Conservation (phyloP, 2,888 invertebrate species). For the Campoletis raptor region DNA sequence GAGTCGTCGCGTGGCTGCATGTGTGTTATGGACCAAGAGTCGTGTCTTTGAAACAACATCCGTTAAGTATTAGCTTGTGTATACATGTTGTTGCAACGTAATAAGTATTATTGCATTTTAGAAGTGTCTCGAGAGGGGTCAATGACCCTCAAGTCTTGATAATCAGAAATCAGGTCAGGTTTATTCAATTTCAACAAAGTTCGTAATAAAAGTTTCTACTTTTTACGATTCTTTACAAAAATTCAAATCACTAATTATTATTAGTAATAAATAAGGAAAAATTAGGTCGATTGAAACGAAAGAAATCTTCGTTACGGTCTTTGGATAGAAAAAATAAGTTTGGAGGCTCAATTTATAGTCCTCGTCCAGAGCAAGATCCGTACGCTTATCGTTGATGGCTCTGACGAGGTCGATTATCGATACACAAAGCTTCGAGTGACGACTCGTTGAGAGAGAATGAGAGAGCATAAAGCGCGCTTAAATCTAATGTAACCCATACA, state of each 20-base stretch:
- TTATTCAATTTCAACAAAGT: not conserved
- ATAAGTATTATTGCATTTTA: constrained; percentile 12
- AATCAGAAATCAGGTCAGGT: not conserved
- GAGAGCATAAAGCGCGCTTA: constrained; percentile 65
- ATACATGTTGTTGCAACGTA: constrained; percentile 11
- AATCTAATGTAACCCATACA: constrained; percentile 57
- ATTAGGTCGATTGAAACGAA: constrained; percentile 10
- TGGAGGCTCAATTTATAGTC: constrained; percentile 76
- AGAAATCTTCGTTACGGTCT: not conserved
- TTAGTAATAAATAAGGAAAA: not conserved
- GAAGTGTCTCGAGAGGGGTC: constrained; percentile 12
- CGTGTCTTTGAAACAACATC: constrained; percentile 22
- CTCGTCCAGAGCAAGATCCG: constrained; percentile 74
- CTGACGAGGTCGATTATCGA: constrained; percentile 78
- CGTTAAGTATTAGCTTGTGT: constrained; percentile 13
- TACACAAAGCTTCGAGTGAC: constrained; percentile 80
- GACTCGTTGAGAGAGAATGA: constrained; percentile 75
- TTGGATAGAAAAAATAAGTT: constrained; percentile 62
- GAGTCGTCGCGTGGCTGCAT: constrained; percentile 23
- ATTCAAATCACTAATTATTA: no score
- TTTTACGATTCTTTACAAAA: not conserved
- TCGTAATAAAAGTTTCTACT: not conserved
- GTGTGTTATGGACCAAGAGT: constrained; percentile 21
- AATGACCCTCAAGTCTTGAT: not conserved
- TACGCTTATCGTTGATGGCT: constrained; percentile 79